Conservation (phyloP, 2,888 invertebrate species). For the Torymus auratus region DNA sequence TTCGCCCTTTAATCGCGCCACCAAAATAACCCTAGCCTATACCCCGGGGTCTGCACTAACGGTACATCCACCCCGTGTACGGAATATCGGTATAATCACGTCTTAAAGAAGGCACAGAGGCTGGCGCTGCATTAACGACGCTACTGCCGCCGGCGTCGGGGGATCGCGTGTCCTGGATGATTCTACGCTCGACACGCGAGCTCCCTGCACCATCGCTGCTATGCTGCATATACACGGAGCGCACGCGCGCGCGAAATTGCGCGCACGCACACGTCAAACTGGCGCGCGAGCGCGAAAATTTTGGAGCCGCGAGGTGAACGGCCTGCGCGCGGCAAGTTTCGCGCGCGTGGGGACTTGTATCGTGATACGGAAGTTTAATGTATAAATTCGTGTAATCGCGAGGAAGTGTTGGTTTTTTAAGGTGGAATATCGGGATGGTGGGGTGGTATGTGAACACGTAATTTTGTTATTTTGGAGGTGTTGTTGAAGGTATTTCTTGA, state of each 20-base stretch:
- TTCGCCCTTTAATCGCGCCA: too few relatives aligned
- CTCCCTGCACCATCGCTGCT: conserved; percentile 1
- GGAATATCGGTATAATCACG: conserved; percentile 23
- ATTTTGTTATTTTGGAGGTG: too few relatives aligned
- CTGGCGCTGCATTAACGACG: conserved; percentile 7
- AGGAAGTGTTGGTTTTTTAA: too few relatives aligned
- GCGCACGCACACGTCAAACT: neutral
- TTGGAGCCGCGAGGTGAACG: neutral
- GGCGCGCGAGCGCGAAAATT: neutral
- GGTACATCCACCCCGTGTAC: neutral
- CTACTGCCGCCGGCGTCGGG: neutral
- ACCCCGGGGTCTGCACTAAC: too few relatives aligned
- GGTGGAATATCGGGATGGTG: too few relatives aligned
- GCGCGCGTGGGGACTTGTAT: neutral
- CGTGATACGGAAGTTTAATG: too few relatives aligned
- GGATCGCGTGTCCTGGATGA: conserved; percentile 45
- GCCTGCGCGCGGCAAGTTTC: neutral
- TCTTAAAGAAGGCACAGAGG: conserved; percentile 25
- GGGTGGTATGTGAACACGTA: too few relatives aligned
- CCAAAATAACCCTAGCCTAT: too few relatives aligned
- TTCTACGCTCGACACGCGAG: conserved; percentile 15
- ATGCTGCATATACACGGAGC: neutral
- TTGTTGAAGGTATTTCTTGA: too few relatives aligned
- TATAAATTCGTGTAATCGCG: too few relatives aligned
- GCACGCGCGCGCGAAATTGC: conserved; percentile 1